Evolutionary conservation across 2,888 invertebrate genomes (phyloP), one percentile per base, ranked within the genome.

Genomic region (Gastrophysa polygoni): DNA sequence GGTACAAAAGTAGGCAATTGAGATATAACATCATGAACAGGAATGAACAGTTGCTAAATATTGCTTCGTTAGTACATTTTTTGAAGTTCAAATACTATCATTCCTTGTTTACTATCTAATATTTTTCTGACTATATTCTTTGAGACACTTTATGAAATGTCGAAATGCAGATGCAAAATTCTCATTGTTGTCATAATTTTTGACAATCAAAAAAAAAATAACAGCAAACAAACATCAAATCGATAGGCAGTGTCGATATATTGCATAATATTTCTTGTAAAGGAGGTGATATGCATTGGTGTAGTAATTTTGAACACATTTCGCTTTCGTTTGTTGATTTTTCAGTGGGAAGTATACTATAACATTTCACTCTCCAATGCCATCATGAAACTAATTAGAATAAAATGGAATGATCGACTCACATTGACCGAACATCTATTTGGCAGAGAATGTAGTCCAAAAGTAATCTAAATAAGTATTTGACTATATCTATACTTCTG

Each of bases 221-320:
- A 14, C 44, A 44, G 8, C 18, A 44, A 14, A 44, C 10, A 38
- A 14, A 5, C 2, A 38, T 38, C 3, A 18, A 58, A 58, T 17
- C 34, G 32, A 60, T 38, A 32, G 65, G 65, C 65, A 65, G 65
- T 65, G 65, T 65, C 51, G 57, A 57, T 56, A 51, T 64, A 61
- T 61, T 64, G 7, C 7, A 5, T 61, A 61, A 61, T 54, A 55
- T 58, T 51, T 8, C 28, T 55, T 54, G 38, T 55, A 34, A n/a
- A 34, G 52, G 57, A 60, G 34, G 58, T 64, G 61, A 61, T 64
- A 64, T 59, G 64, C 61, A 55, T 59, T 61, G 56, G 54, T 57
- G 43, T 49, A 59, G 38, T 50, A 58, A 59, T 55, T 64, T 44
- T 57, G 61, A 64, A 64, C 59, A 64, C 64, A 64, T 58, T 28